Conservation (phyloP, 2,113 vertebrate genomes). For the Fregata magnificens region DNA sequence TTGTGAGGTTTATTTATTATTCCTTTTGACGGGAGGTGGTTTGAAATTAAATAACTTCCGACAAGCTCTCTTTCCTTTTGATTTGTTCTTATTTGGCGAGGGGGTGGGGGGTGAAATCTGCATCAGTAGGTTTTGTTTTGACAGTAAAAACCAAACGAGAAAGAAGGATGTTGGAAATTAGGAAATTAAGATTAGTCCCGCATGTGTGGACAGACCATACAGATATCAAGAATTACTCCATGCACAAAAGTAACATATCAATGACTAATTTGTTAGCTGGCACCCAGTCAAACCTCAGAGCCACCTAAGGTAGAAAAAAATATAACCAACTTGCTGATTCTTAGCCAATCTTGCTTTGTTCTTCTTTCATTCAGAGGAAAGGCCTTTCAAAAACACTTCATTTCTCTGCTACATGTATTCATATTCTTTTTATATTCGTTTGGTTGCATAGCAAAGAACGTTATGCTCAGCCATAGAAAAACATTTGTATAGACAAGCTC, state of each 20-base stretch:
- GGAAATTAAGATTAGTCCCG: neutral
- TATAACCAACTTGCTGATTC: neutral
- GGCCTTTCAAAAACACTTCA: constrained; percentile 26
- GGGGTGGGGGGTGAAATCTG: neutral
- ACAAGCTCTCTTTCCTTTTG: neutral
- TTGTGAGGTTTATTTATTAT: neutral
- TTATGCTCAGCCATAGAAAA: constrained; percentile 7
- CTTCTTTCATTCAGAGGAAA: constrained; percentile 13
- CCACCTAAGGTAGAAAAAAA: constrained; percentile 21
- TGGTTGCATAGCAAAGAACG: constrained; percentile 11
- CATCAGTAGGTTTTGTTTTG: neutral
- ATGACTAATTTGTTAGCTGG: constrained; percentile 50
- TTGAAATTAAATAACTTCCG: neutral
- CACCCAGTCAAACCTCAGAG: constrained; percentile 26
- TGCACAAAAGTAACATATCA: neutral
- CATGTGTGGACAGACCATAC: neutral
- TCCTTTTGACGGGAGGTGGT: neutral
- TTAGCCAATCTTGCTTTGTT: constrained; percentile 15
- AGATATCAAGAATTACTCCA: neutral
- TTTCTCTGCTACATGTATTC: constrained; percentile 2
- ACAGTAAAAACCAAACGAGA: neutral
- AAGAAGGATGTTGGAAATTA: neutral
- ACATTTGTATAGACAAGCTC: constrained; percentile 3
- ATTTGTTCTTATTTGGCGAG: neutral
- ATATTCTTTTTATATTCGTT: constrained; percentile 33